These are phyloP conservation scores for Hybognathus amarus DNA, from an alignment of 2,797 vertebrate species.

Conservation along the genomic window DNA sequence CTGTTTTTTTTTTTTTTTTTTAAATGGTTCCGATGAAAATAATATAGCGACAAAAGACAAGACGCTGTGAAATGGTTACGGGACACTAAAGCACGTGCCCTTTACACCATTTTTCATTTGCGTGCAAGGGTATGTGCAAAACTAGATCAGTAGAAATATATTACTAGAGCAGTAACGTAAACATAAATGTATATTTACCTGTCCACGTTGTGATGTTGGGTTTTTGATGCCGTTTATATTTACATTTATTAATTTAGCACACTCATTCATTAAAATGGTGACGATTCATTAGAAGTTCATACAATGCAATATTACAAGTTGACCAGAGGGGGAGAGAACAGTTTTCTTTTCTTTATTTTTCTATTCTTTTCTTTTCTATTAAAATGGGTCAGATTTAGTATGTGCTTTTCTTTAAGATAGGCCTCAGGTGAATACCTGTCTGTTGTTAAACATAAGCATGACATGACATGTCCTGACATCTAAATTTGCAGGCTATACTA, in stretches of 20 bases:
- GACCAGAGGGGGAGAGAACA: background rate
- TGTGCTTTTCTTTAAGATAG: background rate
- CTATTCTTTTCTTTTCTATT: background rate
- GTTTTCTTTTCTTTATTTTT: background rate
- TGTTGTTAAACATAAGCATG: background rate
- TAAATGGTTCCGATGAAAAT: slow-evolving; percentile 1
- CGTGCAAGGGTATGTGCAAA: background rate
- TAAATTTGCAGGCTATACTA: background rate
- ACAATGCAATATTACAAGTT: background rate
- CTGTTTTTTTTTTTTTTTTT: background rate
- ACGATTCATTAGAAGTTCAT: background rate
- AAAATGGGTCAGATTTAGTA: background rate
- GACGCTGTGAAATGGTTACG: background rate
- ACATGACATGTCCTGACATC: background rate
- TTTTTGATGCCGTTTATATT: background rate
- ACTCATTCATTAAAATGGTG: background rate
- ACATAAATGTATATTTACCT: background rate
- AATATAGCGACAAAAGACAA: background rate
- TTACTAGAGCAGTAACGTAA: background rate
- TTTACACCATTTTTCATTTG: background rate
- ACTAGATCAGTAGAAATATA: background rate
- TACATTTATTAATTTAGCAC: background rate
- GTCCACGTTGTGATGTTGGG: background rate
- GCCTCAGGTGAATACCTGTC: background rate
- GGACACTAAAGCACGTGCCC: background rate